These are phyloP conservation scores for Neomorphus geoffroyi DNA, from an alignment of 2,797 vertebrate genomes.

Conservation along the genomic window DNA sequence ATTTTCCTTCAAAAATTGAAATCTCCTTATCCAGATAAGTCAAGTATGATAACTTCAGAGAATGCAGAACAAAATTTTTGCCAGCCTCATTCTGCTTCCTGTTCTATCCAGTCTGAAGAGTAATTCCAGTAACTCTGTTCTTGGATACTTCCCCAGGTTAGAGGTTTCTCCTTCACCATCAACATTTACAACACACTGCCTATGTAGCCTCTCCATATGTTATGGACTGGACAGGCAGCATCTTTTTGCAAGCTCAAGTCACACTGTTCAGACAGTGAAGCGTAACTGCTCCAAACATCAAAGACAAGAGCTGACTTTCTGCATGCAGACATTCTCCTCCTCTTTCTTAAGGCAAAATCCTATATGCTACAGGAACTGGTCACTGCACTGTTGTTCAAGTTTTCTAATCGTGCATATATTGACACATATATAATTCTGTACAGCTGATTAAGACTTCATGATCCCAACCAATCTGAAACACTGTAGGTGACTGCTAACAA, in stretches of 20 bases:
- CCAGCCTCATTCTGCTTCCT: neutral
- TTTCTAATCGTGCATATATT: neutral
- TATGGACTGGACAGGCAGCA: neutral
- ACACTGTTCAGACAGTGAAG: neutral
- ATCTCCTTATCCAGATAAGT: neutral
- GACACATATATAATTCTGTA: neutral
- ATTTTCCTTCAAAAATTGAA: neutral
- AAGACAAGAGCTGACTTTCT: neutral
- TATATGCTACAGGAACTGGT: too few species aligned
- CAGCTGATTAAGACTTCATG: neutral
- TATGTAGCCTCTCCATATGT: neutral
- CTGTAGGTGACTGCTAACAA: neutral
- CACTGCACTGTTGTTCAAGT: fast-evolving
- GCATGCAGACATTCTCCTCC: neutral
- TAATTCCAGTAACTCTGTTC: neutral
- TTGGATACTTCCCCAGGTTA: neutral
- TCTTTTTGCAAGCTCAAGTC: neutral
- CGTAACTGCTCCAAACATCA: neutral
- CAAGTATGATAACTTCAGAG: neutral
- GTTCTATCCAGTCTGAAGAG: neutral
- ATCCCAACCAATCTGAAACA: neutral
- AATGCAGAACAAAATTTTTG: neutral
- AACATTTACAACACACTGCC: neutral
- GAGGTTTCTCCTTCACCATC: neutral
- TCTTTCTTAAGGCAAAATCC: neutral